Evolutionary conservation across 2,797 vertebrate species (phyloP).

Genomic region (Molossus molossus): DNA sequence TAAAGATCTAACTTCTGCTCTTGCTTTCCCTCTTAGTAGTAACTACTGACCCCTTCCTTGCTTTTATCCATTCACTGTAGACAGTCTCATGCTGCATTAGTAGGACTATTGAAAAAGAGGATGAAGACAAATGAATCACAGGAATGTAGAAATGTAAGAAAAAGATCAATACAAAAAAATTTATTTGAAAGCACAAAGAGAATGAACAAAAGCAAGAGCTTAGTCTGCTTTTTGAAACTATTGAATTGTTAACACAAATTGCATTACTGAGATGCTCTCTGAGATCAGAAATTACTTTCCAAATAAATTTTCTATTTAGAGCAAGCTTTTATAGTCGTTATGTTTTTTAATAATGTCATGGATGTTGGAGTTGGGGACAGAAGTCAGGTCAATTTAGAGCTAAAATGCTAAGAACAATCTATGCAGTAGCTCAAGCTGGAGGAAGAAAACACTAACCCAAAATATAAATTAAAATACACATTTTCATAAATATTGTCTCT

Average conservation of each 20-base stretch:
- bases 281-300: slow-evolving; percentile 50
- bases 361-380: not conserved
- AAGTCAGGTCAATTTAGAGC: not conserved
- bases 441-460: not conserved
- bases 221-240: not conserved
- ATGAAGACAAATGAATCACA: slow-evolving; percentile 42
- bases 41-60: not conserved
- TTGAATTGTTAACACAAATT: slow-evolving; percentile 55
- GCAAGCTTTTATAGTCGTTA: not conserved
- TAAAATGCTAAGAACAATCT: slow-evolving; percentile 33
- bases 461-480: not conserved
- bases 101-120: slow-evolving; percentile 44
- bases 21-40: not conserved
- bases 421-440: not conserved
- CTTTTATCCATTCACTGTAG: slow-evolving; percentile 59
- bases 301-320: slow-evolving; percentile 7
- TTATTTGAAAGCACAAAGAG: slow-evolving; percentile 50
- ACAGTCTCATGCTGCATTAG: slow-evolving; percentile 10
- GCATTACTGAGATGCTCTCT: not conserved
- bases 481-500: not conserved
- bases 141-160: slow-evolving; percentile 46
- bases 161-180: slow-evolving; percentile 16
- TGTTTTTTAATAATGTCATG: not conserved
- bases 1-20: slow-evolving; percentile 16
- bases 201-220: not conserved